Conservation (phyloP, 2,888 invertebrate species). For the Epistrophe eligans region DNA sequence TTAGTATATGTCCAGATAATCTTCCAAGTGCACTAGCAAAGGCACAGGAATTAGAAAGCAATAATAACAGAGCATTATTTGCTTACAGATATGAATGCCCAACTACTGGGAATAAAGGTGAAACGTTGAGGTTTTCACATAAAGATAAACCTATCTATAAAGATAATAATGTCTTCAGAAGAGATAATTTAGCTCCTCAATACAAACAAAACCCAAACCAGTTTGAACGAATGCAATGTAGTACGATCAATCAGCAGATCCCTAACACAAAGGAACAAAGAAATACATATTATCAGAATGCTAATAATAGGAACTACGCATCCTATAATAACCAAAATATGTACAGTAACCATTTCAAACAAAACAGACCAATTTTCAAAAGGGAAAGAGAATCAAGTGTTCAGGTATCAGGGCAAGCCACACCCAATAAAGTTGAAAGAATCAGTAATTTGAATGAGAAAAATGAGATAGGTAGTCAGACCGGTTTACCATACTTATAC, state of each 20-base stretch:
- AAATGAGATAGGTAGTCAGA: slow-evolving; percentile 20
- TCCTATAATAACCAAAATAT: slow-evolving; percentile 17
- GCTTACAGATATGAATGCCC: not conserved
- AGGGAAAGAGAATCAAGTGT: slow-evolving; percentile 13
- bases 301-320: slow-evolving; percentile 16
- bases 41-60: slow-evolving; percentile 1
- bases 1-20: slow-evolving; percentile 3
- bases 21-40: slow-evolving; percentile 3
- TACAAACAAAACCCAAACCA: slow-evolving; percentile 22
- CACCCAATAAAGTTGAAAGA: slow-evolving; percentile 16
- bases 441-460: slow-evolving; percentile 26
- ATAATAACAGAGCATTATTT: not conserved
- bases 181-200: slow-evolving; percentile 25
- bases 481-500: slow-evolving; percentile 27
- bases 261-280: slow-evolving; percentile 20
- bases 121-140: slow-evolving; percentile 13
- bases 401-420: slow-evolving; percentile 5
- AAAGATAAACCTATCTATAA: slow-evolving; percentile 26
- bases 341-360: slow-evolving; percentile 17
- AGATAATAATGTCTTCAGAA: slow-evolving; percentile 29
- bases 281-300: slow-evolving; percentile 14
- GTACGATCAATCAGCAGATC: slow-evolving; percentile 22
- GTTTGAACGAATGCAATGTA: slow-evolving; percentile 25
- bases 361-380: slow-evolving; percentile 25
- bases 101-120: not conserved